Evolutionary conservation across 2,888 invertebrate species (phyloP), one percentile per base, ranked within the genome.

Genomic region (Ormyrus thymus): DNA sequence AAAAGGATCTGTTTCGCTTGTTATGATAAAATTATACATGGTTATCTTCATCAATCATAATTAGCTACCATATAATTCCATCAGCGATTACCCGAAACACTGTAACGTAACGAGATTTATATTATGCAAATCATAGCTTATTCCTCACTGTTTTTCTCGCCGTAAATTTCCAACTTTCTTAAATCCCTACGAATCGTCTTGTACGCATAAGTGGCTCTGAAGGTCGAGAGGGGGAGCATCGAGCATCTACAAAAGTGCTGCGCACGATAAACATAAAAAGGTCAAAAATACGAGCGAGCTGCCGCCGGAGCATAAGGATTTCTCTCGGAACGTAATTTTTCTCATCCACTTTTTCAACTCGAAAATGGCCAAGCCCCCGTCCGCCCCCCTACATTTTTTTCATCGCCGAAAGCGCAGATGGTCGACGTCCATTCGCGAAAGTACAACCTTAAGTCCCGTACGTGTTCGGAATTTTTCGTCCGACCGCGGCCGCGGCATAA

Each of bases 361-460:
- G 6, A 53, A 55, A 45, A 15, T 4, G 29, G 29, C 29, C 1
- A 29, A 29, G 29, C 29, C 29, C 29, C 29, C 29, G 29, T 29
- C 29, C 29, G 3, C 29, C 29, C n/a, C n/a, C n/a, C n/a, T 0
- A 4, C 9, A 29, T 53, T 68, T 55, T 53, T 68, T 10, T 43
- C 13, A 29, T 29, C 15, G 5, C 29, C 29, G 29, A 29, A n/a
- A 7, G 69, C 56, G 56, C 73, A 77, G 70, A 77, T 77, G 76
- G 69, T 70, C 73, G 45, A 62, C 73, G 76, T 78, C 73, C 80
- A 76, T 73, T 78, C 76, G 65, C 59, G 48, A 73, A 80, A 81
- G 80, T 78, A 78, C 72, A 76, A 71, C 71, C 78, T 81, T 76
- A 78, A 80, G 81, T 80, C 74, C 45, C 62, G 73, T 55, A 81